Evolutionary conservation across 2,888 invertebrate species (phyloP).

Genomic region (Eupithecia dodoneata): DNA sequence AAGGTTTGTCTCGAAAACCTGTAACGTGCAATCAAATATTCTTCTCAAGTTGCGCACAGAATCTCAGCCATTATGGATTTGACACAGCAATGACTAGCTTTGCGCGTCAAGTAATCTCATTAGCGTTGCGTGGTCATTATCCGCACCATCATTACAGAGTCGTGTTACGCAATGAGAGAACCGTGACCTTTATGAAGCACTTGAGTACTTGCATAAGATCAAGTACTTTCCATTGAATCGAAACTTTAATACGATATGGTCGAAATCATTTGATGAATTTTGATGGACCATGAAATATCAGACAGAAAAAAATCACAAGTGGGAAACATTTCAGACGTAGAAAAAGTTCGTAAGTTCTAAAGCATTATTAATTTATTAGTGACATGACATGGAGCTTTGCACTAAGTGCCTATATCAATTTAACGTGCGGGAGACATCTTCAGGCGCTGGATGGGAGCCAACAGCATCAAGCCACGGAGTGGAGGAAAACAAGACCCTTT

Average conservation of each 20-base stretch:
- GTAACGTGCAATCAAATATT: constrained; percentile 7
- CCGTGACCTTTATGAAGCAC: constrained; percentile 62
- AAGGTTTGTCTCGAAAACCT: neutral
- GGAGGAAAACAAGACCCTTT: constrained; percentile 59
- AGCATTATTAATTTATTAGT: constrained; percentile 59
- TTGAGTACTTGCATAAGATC: constrained; percentile 48
- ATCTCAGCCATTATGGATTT: constrained; percentile 27
- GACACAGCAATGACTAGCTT: constrained; percentile 36
- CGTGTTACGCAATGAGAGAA: constrained; percentile 57
- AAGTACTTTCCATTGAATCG: constrained; percentile 39
- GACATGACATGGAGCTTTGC: constrained; percentile 54
- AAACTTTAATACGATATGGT: constrained; percentile 6
- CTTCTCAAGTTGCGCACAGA: neutral
- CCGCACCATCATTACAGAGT: constrained; percentile 40
- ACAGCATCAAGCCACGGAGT: constrained; percentile 59
- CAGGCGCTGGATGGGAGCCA: constrained; percentile 66
- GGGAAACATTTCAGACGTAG: neutral
- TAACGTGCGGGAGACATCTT: constrained; percentile 71
- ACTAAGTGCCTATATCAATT: constrained; percentile 77
- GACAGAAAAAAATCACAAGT: neutral
- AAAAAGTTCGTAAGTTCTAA: constrained; percentile 54
- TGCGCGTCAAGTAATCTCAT: constrained; percentile 22
- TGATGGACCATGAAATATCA: neutral
- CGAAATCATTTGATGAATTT: constrained; percentile 13
- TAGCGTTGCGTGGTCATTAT: constrained; percentile 49